phyloP scores from a whole-genome alignment of 2,888 invertebrate genomes.

The Fragum sueziense region DNA sequence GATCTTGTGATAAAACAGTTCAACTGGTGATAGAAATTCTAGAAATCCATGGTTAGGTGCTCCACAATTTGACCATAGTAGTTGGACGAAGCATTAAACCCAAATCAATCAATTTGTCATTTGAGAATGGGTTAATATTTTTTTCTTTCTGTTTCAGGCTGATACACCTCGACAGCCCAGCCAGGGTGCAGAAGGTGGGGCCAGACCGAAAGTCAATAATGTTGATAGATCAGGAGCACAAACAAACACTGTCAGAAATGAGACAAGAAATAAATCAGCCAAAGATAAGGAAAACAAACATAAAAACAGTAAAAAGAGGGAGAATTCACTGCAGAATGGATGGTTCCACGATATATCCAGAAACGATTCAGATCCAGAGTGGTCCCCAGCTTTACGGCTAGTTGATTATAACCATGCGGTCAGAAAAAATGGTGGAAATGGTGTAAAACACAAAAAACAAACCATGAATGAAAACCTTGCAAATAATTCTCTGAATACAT shows the following conservation, averaged over 20 bases:
- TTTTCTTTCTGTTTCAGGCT: not conserved
- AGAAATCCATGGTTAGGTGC: no score
- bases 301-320: conserved; percentile 37
- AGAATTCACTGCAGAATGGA: conserved; percentile 1
- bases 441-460: conserved; percentile 34
- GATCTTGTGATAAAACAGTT: not conserved
- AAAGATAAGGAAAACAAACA: conserved; percentile 54
- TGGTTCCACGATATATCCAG: not conserved
- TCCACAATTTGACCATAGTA: no score
- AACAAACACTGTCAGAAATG: not conserved
- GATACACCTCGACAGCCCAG: not conserved
- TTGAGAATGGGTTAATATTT: not conserved
- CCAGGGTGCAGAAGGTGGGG: not conserved
- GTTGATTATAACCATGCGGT: conserved; percentile 33
- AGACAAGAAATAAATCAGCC: conserved; percentile 36
- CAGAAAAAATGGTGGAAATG: conserved; percentile 31
- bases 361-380: not conserved
- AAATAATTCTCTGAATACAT: not conserved
- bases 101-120: no score
- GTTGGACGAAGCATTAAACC: no score
- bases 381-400: conserved; percentile 14
- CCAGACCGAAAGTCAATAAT: conserved; percentile 8
- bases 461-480: conserved; percentile 25
- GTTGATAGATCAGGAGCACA: not conserved
- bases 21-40: not conserved